A percentile compares a stretch with the other conserved stretches of the same genome.
Evolutionary conservation across 2,888 invertebrate species (phyloP).

Genomic region (Phymatocera aterrima): DNA sequence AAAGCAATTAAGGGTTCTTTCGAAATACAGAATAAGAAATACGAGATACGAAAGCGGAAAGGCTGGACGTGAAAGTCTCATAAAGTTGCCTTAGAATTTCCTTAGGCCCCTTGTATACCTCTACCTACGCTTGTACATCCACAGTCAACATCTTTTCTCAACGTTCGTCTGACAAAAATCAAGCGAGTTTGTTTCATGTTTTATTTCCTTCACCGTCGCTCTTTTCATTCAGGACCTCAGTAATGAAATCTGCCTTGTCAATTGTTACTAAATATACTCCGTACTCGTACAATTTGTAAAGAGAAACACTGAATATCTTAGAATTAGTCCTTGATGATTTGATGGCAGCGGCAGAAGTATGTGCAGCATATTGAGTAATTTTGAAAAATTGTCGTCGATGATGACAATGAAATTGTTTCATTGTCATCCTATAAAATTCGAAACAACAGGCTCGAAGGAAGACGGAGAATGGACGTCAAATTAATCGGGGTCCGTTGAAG

Average conservation of each 20-base stretch:
- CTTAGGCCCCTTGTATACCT: neutral
- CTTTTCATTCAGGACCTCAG: neutral
- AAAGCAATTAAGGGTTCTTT: conserved; percentile 23
- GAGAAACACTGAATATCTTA: too few species aligned
- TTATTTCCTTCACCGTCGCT: neutral
- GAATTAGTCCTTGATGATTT: too few species aligned
- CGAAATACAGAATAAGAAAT: conserved; percentile 9
- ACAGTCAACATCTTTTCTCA: neutral
- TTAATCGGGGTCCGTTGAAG: neutral
- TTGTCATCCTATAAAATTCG: too few species aligned
- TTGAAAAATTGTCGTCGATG: too few species aligned
- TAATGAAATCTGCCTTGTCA: neutral
- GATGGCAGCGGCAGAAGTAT: too few species aligned
- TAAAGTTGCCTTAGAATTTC: conserved; percentile 1
- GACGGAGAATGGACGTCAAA: neutral
- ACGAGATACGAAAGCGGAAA: neutral
- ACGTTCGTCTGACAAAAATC: too few species aligned
- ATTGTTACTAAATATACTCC: neutral
- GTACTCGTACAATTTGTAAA: too few species aligned
- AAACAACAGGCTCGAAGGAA: too few species aligned
- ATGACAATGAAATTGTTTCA: too few species aligned
- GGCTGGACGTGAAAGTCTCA: neutral
- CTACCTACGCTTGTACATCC: too few species aligned
- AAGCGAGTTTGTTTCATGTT: neutral
- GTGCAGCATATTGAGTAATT: too few species aligned